Evolutionary conservation across 2,888 invertebrate genomes (phyloP).

Genomic region (Drosophila mettleri): DNA sequence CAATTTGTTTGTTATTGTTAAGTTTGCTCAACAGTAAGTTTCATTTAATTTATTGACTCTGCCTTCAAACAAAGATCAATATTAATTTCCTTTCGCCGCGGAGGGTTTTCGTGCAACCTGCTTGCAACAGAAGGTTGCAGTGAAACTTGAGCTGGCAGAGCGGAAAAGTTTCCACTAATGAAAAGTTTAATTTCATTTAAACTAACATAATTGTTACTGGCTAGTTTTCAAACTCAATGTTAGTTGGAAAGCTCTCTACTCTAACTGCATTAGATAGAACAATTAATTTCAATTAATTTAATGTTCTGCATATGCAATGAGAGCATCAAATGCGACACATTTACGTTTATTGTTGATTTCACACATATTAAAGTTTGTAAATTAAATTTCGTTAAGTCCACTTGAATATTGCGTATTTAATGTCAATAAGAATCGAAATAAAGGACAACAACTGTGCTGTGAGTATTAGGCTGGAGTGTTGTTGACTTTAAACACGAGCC

Average conservation of each 20-base stretch:
- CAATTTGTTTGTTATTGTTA: not conserved
- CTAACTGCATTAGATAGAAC: not conserved
- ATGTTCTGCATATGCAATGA: not conserved
- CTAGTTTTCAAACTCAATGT: not conserved
- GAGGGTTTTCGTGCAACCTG: not conserved
- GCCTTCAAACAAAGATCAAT: constrained; percentile 29
- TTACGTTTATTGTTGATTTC: not conserved
- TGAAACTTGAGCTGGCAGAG: not conserved
- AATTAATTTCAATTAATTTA: not conserved
- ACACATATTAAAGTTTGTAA: not conserved
- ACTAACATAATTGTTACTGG: not conserved
- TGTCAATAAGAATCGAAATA: not conserved
- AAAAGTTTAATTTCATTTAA: constrained; percentile 1
- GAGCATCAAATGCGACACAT: constrained; percentile 2
- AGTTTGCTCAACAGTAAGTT: constrained; percentile 2
- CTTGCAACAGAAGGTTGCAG: not conserved
- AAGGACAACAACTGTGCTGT: not conserved
- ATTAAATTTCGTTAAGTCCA: not conserved
- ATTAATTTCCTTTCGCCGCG: constrained; percentile 12
- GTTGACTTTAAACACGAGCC: not conserved
- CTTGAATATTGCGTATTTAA: not conserved
- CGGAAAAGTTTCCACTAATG: not conserved
- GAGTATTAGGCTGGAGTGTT: not conserved
- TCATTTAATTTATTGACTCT: constrained; percentile 3
- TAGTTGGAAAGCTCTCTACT: not conserved